Conservation (phyloP, 53 echinoderm and acorn worm species). For the Stichopus horrens region DNA sequence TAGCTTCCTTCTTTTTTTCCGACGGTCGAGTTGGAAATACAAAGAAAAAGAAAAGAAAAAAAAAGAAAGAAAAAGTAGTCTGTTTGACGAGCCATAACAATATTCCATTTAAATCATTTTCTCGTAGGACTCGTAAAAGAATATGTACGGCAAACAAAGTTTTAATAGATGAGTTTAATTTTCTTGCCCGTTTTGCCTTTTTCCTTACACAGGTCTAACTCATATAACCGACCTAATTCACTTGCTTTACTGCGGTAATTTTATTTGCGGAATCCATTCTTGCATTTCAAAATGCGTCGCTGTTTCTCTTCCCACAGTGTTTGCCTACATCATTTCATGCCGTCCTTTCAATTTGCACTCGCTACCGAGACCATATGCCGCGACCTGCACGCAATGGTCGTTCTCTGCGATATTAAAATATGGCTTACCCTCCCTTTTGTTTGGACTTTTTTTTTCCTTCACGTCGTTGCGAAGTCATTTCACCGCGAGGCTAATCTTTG, state of each 20-base stretch:
- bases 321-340: constrained; percentile 32
- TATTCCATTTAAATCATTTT: not conserved
- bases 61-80: not conserved
- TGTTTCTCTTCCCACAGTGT: not conserved
- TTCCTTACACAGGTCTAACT: constrained; percentile 5
- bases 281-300: constrained; percentile 34
- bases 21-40: too few relatives aligned
- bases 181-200: not conserved
- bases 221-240: constrained; percentile 44
- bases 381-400: constrained; percentile 30
- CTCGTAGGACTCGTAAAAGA: constrained; percentile 10
- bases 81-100: constrained; percentile 21
- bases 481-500: constrained; percentile 45
- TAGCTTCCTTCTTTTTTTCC: too few relatives aligned
- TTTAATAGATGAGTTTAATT: constrained; percentile 16
- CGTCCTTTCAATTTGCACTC: constrained; percentile 18
- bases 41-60: too few relatives aligned
- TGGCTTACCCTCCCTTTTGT: constrained; percentile 14
- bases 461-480: constrained; percentile 29
- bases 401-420: constrained; percentile 18
- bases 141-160: constrained; percentile 37
- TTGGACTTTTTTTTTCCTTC: constrained; percentile 2
- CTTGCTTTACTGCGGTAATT: constrained; percentile 28
- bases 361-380: constrained; percentile 20
- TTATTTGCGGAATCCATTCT: constrained; percentile 44